phyloP scores from a whole-genome alignment of 2,888 invertebrate species.

The Temnothorax rugatulus region DNA sequence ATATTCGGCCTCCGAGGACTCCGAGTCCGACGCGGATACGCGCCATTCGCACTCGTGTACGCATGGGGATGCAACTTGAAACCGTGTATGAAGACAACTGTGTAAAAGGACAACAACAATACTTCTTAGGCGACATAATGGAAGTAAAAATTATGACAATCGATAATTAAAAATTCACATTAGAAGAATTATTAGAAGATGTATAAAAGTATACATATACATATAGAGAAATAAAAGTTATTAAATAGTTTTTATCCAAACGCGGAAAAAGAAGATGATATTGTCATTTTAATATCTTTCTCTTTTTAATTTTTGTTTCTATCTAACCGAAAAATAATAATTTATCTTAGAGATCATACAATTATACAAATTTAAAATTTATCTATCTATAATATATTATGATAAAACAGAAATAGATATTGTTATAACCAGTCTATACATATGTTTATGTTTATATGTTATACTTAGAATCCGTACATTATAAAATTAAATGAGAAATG shows the following conservation, averaged over 20 bases:
- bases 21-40: conserved; percentile 56
- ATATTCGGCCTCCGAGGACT: conserved; percentile 79
- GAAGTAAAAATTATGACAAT: conserved; percentile 5
- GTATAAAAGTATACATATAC: not conserved
- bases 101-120: conserved; percentile 47
- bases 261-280: not conserved
- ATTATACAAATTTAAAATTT: not conserved
- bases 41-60: conserved; percentile 59
- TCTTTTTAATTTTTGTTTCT: not conserved
- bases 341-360: not conserved
- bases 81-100: conserved; percentile 58
- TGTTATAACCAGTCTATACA: not conserved
- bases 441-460: no score
- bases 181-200: not conserved
- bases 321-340: not conserved
- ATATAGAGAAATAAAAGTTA: not conserved
- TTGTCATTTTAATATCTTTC: not conserved
- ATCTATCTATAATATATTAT: not conserved
- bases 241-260: not conserved
- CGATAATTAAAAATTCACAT: conserved; percentile 10
- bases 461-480: not conserved
- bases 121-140: conserved; percentile 4
- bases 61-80: conserved; percentile 61
- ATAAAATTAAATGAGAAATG: not conserved
- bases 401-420: not conserved